Base-by-base conservation (phyloP, 2,113 vertebrate species). In the Cyprinodon brontotheroides region DNA sequence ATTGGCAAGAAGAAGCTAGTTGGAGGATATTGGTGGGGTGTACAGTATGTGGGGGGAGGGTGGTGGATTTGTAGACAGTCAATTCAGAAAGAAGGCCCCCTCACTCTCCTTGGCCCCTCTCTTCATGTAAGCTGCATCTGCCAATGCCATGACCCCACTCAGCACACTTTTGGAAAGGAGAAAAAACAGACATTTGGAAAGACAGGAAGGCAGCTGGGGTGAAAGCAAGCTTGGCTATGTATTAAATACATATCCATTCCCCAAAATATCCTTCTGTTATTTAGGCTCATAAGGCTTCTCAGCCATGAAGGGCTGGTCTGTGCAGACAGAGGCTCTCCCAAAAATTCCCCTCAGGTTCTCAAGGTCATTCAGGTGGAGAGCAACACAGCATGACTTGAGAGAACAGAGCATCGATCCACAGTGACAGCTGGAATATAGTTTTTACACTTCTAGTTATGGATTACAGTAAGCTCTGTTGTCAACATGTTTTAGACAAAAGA, bases 1-100 rank as follows among this genome's bases (percentile, higher is more conserved):
- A 94, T 94, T 92, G 91, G 89, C 86, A 91, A 86, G 80, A 89
- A 85, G 89, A 91, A 90, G 88, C 84, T 88, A 90, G 83, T 80
- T 15, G 38, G 85, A 85, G 86, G 29, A 29, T 29, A 29, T 29
- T 29, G 29, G 29, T 29, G 29, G 29, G 29, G 29, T 29, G 29
- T 29, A n/a, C n/a, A n/a, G n/a, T n/a, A 29, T 29, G 29, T 29
- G 29, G 29, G 29, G 29, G 29, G 29, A 29, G 29, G 29, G 29
- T 29, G 29, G 29, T 29, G 29, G 67, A 61, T 20, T 77, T 77
- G 61, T 74, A 82, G 79, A 88, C 75, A 11, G 68, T 37, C 36
- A 71, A 84, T 82, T 85, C 73, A 86, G 86, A 87, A 82, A 86
- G 77, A 75, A 87, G 78, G 78, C 64, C 36, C 64, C 36, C 48